phyloP scores from a whole-genome alignment of 2,888 invertebrate species.

The Zootermopsis nevadensis region DNA sequence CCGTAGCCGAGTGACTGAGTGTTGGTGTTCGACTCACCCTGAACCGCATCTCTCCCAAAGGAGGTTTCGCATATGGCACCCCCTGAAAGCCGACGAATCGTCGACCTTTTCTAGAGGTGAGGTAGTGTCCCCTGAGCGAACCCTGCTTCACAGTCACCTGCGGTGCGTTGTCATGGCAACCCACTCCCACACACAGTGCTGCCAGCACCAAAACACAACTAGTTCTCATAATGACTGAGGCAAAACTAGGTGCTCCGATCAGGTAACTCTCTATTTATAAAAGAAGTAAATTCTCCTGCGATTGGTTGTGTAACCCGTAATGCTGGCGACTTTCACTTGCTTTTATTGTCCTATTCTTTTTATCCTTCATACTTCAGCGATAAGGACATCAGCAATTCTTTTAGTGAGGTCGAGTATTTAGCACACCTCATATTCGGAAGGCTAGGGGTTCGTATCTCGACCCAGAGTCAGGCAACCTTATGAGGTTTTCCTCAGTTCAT shows the following conservation, averaged over 20 bases:
- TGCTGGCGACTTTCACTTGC: too few species aligned
- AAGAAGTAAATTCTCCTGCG: too few species aligned
- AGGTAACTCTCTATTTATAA: background rate
- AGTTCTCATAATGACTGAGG: background rate
- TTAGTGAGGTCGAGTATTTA: too few species aligned
- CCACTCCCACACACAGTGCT: background rate
- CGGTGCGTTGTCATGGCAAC: background rate
- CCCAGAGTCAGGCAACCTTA: too few species aligned
- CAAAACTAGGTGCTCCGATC: background rate
- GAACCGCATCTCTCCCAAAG: constrained; percentile 40
- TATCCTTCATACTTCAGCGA: too few species aligned
- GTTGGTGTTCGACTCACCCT: constrained; percentile 3
- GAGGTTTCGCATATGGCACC: constrained; percentile 45
- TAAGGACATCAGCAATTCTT: too few species aligned
- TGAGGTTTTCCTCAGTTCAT: too few species aligned
- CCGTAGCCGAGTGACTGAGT: too few species aligned
- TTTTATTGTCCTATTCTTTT: too few species aligned
- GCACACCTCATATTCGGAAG: too few species aligned
- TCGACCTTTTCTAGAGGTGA: constrained; percentile 35
- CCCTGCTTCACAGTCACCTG: constrained; percentile 30
- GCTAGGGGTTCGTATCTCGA: too few species aligned
- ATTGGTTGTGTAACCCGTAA: background rate
- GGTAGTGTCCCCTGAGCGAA: constrained; percentile 6
- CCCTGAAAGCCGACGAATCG: constrained; percentile 40
- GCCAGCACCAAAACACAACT: background rate